Evolutionary conservation across 2,113 vertebrate species (phyloP).

Genomic region (Salvator merianae): DNA sequence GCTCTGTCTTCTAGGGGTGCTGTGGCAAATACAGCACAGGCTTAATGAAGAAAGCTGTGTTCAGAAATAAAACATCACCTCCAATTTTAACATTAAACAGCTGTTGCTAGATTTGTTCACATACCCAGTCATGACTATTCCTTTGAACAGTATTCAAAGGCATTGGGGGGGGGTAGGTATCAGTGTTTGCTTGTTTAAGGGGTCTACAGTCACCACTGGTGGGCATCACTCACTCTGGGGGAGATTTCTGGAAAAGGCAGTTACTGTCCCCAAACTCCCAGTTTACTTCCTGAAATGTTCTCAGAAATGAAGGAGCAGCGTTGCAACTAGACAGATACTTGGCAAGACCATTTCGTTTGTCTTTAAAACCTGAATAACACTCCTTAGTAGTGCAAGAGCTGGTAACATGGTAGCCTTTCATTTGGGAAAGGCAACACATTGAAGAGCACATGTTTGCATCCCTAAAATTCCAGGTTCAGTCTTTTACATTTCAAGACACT

Average conservation of each 20-base stretch:
- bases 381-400: too few species aligned
- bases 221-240: neutral
- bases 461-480: too few species aligned
- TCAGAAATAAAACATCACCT: slow-evolving; percentile 27
- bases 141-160: neutral
- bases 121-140: neutral
- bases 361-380: neutral
- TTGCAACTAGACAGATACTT: too few species aligned
- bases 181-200: neutral
- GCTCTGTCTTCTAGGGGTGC: slow-evolving; percentile 60
- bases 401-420: neutral
- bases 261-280: neutral
- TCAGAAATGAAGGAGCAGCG: too few species aligned
- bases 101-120: slow-evolving; percentile 13
- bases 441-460: too few species aligned
- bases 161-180: neutral
- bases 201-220: too few species aligned
- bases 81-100: slow-evolving; percentile 24
- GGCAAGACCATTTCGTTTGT: neutral
- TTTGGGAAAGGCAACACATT: neutral
- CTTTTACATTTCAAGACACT: too few species aligned
- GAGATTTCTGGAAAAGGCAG: neutral
- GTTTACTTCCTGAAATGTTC: neutral
- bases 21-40: slow-evolving; percentile 2
- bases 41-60: slow-evolving; percentile 39